A percentile compares a stretch with the other conserved stretches of the same genome.
Evolutionary conservation across 2,888 invertebrate genomes (phyloP).

Genomic region (Cinara cedri): DNA sequence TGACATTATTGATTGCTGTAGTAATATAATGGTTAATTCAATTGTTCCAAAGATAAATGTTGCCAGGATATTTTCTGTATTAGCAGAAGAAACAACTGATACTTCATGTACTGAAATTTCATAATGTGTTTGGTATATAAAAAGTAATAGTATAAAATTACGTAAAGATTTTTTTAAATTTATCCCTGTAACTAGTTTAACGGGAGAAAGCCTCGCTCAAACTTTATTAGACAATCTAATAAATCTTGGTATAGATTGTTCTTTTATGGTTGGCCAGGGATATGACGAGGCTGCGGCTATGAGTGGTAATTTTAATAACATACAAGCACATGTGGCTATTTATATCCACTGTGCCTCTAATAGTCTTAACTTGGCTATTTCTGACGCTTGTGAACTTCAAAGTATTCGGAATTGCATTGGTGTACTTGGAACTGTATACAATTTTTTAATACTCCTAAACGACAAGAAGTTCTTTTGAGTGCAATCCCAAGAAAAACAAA

Average conservation of each 20-base stretch:
- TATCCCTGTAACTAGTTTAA: conserved; percentile 59
- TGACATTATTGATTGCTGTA: conserved; percentile 11
- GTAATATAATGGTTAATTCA: conserved; percentile 4
- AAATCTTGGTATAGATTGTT: conserved; percentile 1
- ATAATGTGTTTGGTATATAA: not conserved
- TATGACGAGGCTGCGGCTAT: not conserved
- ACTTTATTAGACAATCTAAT: conserved; percentile 29
- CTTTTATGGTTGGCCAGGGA: not conserved
- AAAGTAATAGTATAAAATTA: not conserved
- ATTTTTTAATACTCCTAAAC: conserved; percentile 9
- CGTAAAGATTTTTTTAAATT: conserved; percentile 15
- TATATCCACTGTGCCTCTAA: not conserved
- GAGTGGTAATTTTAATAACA: not conserved
- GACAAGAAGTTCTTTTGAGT: not conserved
- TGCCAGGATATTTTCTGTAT: not conserved
- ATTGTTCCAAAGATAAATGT: not conserved
- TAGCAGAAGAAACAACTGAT: not conserved
- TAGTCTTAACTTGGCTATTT: conserved; percentile 5
- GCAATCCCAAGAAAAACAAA: not conserved
- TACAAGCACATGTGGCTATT: not conserved
- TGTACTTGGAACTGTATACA: not conserved
- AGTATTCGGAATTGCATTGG: not conserved
- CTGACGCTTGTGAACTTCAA: not conserved
- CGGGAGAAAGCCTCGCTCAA: conserved; percentile 33
- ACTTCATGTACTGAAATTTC: not conserved